Percentiles rank a stretch among this genome's conserved stretches.
Evolutionary conservation across 2,797 vertebrate genomes (phyloP).

Genomic region (Melanotaenia maccullochi): DNA sequence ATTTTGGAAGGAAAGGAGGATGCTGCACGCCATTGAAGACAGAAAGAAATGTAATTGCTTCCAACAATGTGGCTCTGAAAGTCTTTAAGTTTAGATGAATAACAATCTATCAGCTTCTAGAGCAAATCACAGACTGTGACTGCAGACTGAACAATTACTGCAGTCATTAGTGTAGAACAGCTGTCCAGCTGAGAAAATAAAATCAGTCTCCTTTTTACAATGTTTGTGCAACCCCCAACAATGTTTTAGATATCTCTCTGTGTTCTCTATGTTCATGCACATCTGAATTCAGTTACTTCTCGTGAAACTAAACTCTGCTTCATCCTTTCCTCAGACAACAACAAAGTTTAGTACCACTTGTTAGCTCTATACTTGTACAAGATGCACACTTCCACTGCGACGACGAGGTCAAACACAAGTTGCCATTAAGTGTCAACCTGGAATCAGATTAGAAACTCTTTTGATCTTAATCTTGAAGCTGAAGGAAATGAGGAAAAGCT

Average conservation of each 20-base stretch:
- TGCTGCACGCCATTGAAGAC: conserved; percentile 26
- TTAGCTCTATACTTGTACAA: neutral
- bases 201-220: neutral
- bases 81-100: neutral
- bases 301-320: neutral
- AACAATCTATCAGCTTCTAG: neutral
- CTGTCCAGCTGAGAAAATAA: conserved; percentile 35
- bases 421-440: conserved; percentile 59
- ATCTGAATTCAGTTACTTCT: neutral
- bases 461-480: conserved; percentile 71
- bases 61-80: neutral
- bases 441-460: conserved; percentile 64
- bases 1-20: conserved; percentile 12
- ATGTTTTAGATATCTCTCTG: neutral
- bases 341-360: neutral
- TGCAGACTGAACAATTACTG: neutral
- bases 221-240: neutral
- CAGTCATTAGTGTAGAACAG: neutral
- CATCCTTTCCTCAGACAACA: neutral
- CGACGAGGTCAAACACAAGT: conserved; percentile 16
- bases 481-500: conserved; percentile 69
- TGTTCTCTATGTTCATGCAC: too few relatives aligned
- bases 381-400: too few relatives aligned
- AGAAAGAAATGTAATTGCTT: conserved; percentile 15
- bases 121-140: neutral